phyloP scores from a whole-genome alignment of 2,113 vertebrate genomes.

The Lamprologus sp. region DNA sequence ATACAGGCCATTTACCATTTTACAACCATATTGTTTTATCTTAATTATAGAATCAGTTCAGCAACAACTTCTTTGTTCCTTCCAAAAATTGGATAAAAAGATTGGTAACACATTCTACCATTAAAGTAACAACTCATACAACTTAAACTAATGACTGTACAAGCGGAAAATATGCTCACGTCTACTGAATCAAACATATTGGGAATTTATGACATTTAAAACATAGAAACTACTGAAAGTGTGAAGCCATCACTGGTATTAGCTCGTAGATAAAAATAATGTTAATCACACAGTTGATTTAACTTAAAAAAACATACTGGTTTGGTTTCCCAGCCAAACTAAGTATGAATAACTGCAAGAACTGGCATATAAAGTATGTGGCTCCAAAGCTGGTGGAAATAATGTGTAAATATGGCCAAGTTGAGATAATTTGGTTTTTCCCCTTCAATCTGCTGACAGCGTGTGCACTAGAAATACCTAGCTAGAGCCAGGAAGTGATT shows the following conservation, averaged over 20 bases:
- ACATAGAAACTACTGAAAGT: background rate
- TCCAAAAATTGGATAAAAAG: background rate
- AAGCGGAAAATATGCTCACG: background rate
- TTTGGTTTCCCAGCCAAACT: background rate
- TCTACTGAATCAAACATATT: background rate
- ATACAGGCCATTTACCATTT: too few species aligned
- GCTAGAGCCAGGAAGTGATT: background rate
- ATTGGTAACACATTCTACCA: background rate
- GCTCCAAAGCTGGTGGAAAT: background rate
- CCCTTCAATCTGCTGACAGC: background rate
- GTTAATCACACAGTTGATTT: background rate
- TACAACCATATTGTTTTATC: background rate
- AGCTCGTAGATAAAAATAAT: background rate
- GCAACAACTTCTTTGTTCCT: background rate
- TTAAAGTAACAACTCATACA: background rate
- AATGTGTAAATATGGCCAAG: background rate
- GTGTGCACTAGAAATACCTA: background rate
- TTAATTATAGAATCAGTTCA: background rate
- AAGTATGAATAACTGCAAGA: background rate
- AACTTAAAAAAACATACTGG: background rate
- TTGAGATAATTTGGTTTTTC: background rate
- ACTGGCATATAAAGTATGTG: background rate
- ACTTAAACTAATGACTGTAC: background rate
- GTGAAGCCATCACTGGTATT: background rate
- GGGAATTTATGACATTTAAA: background rate